phyloP scores from a whole-genome alignment of 2,888 invertebrate genomes.

The Idaea straminata region DNA sequence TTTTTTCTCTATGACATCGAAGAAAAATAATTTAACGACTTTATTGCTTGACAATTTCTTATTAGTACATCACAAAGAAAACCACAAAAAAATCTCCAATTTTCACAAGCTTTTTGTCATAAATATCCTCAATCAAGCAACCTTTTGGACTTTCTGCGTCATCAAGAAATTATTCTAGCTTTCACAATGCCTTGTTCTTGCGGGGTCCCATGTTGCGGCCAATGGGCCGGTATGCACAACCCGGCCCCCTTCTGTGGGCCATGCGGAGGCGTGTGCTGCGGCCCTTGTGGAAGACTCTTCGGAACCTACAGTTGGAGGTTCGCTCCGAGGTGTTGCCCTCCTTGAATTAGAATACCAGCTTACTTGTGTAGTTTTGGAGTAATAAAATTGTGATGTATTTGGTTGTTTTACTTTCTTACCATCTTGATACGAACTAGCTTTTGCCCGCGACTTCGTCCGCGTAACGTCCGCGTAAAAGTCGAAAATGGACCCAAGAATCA shows the following conservation, averaged over 20 bases:
- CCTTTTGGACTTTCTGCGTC: background rate
- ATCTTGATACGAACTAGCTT: no score
- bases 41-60: no score
- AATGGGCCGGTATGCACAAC: slow-evolving; percentile 45
- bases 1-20: no score
- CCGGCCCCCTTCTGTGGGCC: slow-evolving; percentile 53
- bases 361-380: background rate
- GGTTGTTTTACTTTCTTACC: background rate
- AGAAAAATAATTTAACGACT: no score
- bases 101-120: no score
- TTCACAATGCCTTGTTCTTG: slow-evolving; percentile 14
- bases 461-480: no score
- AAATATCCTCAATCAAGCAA: background rate
- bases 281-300: slow-evolving; percentile 55
- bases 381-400: background rate
- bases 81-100: no score
- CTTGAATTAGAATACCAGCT: slow-evolving; percentile 14
- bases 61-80: no score
- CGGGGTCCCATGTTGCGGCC: slow-evolving; percentile 50
- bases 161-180: background rate
- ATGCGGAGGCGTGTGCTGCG: slow-evolving; percentile 42
- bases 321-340: slow-evolving; percentile 36
- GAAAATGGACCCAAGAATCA: no score
- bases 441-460: no score
- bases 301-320: slow-evolving; percentile 62